phyloP scores from a whole-genome alignment of 2,113 vertebrate species.

The Rattus norvegicus region GRCr8 NC_086035.1:18713501-18714000 shows the following conservation, averaged over 20 bases:
- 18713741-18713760: not conserved
- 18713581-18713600: not conserved
- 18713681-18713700: not conserved
- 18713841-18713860: not conserved
- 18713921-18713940: not conserved
- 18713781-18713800: not conserved
- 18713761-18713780: not conserved
- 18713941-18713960: not conserved
- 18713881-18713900: not conserved
- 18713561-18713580: not conserved
- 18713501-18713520: not conserved
- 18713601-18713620: not conserved
- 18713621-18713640: not conserved
- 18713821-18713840: not conserved
- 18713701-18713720: not conserved
- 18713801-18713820: not conserved
- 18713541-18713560: not conserved
- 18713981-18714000: not conserved
- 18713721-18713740: not conserved
- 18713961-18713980: not conserved
- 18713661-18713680: not conserved
- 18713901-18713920: not conserved
- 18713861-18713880: not conserved
- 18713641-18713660: constrained; percentile 14
- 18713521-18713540: not conserved